Conservation (phyloP, 30 jellyfish, hydroid and myxozoan genomes). For the Aurelia aurita complex sp. Pacific region DNA sequence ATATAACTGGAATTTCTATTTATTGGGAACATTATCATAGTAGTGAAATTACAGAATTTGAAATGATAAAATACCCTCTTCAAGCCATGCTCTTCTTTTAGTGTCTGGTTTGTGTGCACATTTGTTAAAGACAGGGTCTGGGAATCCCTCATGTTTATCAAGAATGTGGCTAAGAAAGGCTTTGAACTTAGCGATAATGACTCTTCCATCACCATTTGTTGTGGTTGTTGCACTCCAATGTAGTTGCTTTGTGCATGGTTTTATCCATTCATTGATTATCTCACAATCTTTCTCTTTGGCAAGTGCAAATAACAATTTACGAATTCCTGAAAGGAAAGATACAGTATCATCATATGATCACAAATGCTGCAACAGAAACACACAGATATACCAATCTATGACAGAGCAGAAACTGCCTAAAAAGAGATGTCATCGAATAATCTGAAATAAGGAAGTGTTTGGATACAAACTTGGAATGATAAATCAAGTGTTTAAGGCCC, state of each 20-base stretch:
- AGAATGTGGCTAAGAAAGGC: conserved; percentile 31
- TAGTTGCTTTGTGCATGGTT: conserved; percentile 37
- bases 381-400: background rate
- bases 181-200: conserved; percentile 29
- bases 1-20: no score
- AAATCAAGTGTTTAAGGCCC: no score
- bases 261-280: conserved; percentile 15
- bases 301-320: conserved; percentile 9
- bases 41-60: background rate
- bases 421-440: no score
- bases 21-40: no score
- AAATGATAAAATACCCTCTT: conserved; percentile 5
- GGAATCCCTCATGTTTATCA: conserved; percentile 25
- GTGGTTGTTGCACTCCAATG: conserved; percentile 62
- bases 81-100: conserved; percentile 22
- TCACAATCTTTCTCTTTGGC: conserved; percentile 28
- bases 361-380: conserved; percentile 3
- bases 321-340: conserved; percentile 26
- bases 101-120: conserved; percentile 34
- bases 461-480: no score
- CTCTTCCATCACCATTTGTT: conserved; percentile 35
- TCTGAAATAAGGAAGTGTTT: no score
- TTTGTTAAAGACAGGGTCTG: conserved; percentile 29
- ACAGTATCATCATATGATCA: no score
- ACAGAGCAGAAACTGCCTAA: no score